Percentiles rank a stretch among this genome's conserved stretches.
Conservation (phyloP, 2,888 invertebrate genomes). For the Allacma fusca region DNA sequence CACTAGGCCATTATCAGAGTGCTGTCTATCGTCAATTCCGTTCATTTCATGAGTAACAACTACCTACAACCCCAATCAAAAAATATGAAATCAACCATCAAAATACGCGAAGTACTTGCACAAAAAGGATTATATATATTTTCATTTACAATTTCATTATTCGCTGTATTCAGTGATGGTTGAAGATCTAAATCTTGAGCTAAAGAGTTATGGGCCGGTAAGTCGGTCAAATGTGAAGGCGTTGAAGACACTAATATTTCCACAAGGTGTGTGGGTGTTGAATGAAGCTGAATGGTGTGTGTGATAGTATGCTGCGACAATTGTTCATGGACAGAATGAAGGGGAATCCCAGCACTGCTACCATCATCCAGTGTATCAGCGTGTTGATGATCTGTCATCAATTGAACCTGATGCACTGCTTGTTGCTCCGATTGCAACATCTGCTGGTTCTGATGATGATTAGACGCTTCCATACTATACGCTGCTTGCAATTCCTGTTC, state of each 20-base stretch:
- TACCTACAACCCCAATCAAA: conserved; percentile 3
- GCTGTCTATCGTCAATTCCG: not conserved
- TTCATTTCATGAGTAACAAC: conserved; percentile 25
- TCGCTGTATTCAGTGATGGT: not conserved
- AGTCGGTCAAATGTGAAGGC: conserved; percentile 20
- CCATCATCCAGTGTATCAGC: not conserved
- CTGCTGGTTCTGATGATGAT: conserved; percentile 25
- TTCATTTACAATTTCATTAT: conserved; percentile 29
- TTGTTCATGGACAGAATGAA: conserved; percentile 30
- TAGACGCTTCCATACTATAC: not conserved
- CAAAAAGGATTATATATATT: too few species aligned
- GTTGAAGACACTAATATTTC: conserved; percentile 52
- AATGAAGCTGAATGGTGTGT: conserved; percentile 52
- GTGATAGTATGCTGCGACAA: conserved; percentile 44
- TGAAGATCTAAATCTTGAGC: conserved; percentile 10
- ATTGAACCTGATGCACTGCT: not conserved
- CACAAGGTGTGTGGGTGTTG: conserved; percentile 50
- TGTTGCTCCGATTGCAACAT: not conserved
- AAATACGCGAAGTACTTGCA: not conserved
- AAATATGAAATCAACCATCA: not conserved
- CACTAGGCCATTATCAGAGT: conserved; percentile 19
- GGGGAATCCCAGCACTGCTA: not conserved
- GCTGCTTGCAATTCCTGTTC: conserved; percentile 7
- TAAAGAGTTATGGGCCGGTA: not conserved
- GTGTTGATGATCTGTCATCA: conserved; percentile 26